Base-by-base conservation (phyloP, 2,113 vertebrate genomes). In the Paratilapia polleni region DNA sequence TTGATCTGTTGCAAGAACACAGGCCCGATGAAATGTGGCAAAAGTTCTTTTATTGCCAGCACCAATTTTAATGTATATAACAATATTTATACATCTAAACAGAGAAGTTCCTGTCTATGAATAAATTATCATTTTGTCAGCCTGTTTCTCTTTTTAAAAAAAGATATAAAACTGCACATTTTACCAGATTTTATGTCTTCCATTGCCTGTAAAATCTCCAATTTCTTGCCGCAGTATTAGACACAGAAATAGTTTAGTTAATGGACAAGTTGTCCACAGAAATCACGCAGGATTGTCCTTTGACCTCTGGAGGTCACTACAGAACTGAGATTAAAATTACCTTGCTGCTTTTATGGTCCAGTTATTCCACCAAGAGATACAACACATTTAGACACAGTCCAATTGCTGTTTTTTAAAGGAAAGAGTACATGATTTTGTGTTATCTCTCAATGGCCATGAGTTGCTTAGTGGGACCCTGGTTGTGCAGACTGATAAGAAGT, bases 251-350 rank as follows among this genome's bases (percentile, higher is more conserved):
- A 9, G 24, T 60, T 81, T 59, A 24, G 26, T 59, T 80, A 56
- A 62, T 17, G 80, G 80, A 79, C 84, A 80, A 26, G 15, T 52
- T 6, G 17, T 81, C 28, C 1, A 41, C 68, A 83, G 75, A 81
- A 86, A 78, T 78, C 38, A 52, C 3, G 3, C 2, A 61, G 52
- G 66, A 75, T 74, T 77, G 78, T 83, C 74, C 52, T 87, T 85
- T 91, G 83, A 89, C 86, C 86, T 84, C 70, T 66, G 9, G 49
- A 91, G 86, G 83, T 88, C 78, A 84, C 73, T 52, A 38, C 59
- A 26, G 59, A 87, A 70, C 62, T 68, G 61, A 74, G 82, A 83
- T 90, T 84, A 85, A 62, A 80, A 52, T 60, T 10, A 86, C 83
- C 22, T 78, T 52, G 43, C 8, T 24, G 59, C 59, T 57, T 24